Percentiles rank a stretch among this genome's conserved stretches.
phyloP scores from a whole-genome alignment of 2,113 vertebrate genomes.

The Calcarius ornatus region DNA sequence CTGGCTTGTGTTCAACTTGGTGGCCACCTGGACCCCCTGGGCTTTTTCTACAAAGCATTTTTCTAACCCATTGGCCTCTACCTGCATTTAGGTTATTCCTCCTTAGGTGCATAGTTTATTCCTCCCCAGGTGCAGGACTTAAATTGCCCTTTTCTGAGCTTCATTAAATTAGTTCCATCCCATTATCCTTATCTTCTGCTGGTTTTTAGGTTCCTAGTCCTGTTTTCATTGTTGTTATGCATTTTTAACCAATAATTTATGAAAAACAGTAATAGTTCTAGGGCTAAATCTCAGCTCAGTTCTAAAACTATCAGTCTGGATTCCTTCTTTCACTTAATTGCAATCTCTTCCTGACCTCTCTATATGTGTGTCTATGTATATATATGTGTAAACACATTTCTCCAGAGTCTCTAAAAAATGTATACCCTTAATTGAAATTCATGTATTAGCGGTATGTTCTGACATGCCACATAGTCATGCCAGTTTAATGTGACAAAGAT shows the following conservation, averaged over 20 bases:
- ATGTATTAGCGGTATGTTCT: not conserved
- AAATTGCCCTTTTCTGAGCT: not conserved
- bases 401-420: not conserved
- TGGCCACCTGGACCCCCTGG: rapidly evolving
- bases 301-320: not conserved
- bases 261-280: not conserved
- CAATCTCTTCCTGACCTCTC: not conserved
- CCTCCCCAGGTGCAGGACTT: not conserved
- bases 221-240: not conserved
- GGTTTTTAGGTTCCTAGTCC: not conserved
- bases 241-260: not conserved
- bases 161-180: not conserved
- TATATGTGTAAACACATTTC: not conserved
- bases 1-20: not conserved
- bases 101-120: not conserved
- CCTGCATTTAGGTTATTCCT: not conserved
- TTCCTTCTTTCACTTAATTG: not conserved
- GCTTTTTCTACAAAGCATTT: not conserved
- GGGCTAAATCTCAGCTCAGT: not conserved
- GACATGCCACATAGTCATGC: not conserved
- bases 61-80: not conserved
- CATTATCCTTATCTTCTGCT: not conserved
- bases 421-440: not conserved
- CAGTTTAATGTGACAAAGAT: not conserved
- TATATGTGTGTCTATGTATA: not conserved